Evolutionary conservation across 2,888 invertebrate genomes (phyloP).

Genomic region (Rutpela maculata): DNA sequence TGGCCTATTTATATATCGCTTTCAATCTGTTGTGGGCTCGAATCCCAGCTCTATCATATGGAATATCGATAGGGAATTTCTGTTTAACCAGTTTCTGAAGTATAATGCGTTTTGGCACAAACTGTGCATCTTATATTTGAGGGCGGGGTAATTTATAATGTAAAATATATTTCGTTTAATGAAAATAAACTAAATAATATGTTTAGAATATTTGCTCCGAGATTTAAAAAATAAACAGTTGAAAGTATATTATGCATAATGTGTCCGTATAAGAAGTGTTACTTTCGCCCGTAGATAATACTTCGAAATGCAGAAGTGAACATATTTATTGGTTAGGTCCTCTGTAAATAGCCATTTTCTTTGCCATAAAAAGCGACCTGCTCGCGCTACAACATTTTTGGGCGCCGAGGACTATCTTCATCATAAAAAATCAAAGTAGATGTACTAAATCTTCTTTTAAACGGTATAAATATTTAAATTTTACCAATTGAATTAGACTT

Average conservation of each 20-base stretch:
- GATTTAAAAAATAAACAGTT: not conserved
- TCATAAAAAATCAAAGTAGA: conserved; percentile 61
- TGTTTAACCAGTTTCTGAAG: no score
- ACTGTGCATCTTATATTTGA: no score
- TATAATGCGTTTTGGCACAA: no score
- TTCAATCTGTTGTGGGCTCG: no score
- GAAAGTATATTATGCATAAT: not conserved
- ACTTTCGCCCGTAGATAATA: conserved; percentile 21
- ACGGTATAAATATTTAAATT: conserved; percentile 65
- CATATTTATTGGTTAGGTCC: conserved; percentile 39
- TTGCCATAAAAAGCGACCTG: conserved; percentile 60
- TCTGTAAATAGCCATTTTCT: conserved; percentile 35
- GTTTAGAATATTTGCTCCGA: not conserved
- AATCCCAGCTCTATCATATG: no score
- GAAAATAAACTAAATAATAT: not conserved
- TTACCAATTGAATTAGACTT: conserved; percentile 60
- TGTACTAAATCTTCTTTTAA: conserved; percentile 60
- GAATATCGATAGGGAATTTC: no score
- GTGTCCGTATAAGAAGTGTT: conserved; percentile 11
- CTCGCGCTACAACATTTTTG: conserved; percentile 63
- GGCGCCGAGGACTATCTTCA: conserved; percentile 68
- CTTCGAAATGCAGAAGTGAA: conserved; percentile 17
- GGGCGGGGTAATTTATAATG: no score
- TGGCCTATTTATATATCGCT: no score
- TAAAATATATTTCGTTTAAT: no score